Base-by-base conservation (phyloP, 2,113 vertebrate species). In the Chionodraco myersi region DNA sequence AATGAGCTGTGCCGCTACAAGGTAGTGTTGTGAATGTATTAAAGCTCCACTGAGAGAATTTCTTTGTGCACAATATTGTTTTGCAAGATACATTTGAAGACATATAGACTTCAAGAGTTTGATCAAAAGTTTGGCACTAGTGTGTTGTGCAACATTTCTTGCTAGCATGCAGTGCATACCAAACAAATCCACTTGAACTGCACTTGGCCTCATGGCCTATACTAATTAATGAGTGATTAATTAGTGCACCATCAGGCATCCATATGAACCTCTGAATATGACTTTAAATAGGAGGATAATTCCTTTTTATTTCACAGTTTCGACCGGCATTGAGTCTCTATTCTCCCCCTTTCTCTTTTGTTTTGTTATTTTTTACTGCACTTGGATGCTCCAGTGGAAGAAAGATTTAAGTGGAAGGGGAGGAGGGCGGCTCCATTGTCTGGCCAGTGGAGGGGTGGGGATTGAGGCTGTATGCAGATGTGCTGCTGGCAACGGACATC, bases 401-500 rank as follows among this genome's bases (percentile, higher is more conserved):
- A 90, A 90, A 88, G 84, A 85, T 91, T 88, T 49, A 92, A 90
- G 89, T 89, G 75, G 73, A 77, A 83, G 71, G 74, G 89, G 86
- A 80, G 84, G 88, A 87, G 79, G 89, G 87, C 60, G 62, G 82
- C 72, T 88, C 91, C 86, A 92, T 94, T 94, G 93, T 94, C 80
- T 92, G 90, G 89, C 87, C 83, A 84, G 74, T 79, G 80, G 89
- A 92, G 90, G 91, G 92, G 92, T 92, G 91, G 91, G 84, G 90
- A 91, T 83, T 81, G 90, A 90, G 89, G 91, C 90, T 87, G 84
- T 90, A 93, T 93, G 93, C 94, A 94, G 93, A 94, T 94, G 93
- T 93, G 91, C 86, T 92, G 78, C 88, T 92, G 86, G 84, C 90
- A 92, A 89, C 47, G 85, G 92, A 93, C 91, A 93, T 94, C 92